Evolutionary conservation across 2,113 vertebrate genomes (phyloP), one percentile per base, ranked within the genome.

Genomic region (Echinops telfairi): DNA sequence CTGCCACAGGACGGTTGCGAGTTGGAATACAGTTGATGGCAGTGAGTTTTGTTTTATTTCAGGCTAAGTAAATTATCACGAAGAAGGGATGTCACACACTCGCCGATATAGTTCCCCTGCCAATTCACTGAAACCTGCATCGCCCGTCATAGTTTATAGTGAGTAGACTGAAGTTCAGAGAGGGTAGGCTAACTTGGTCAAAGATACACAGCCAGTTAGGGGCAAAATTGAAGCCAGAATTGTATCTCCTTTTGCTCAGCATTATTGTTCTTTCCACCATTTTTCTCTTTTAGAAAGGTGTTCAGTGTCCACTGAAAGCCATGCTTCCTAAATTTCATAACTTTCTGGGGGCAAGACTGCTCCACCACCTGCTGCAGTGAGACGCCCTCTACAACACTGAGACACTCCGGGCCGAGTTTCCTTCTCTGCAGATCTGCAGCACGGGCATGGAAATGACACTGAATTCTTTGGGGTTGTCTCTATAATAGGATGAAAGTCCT

Each of bases 61-160:
- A 53, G 47, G 9, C 10, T 53, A 53, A 53, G 9, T 53, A 92
- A 88, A 80, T 53, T 70, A 40, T 43, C 60, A 33, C 66, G 36
- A 64, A 64, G 23, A 58, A 89, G 70, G 75, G 14, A 78, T 20
- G 10, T 57, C 71, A 73, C 3, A 77, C 7, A 70, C 57, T 43
- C 73, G 9, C 14, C 73, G 47, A 88, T 70, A 60, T 43, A 93
- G 73, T 77, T 27, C 2, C 89, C 8, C 40, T 68, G 33, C 3
- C 58, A 91, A 62, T 1, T 70, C 36, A 81, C 7, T 83, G 57
- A 92, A 92, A 68, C 29, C 33, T 19, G 40, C 80, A 79, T 10
- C 82, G 87, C 19, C 57, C 66, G 88, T 16, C n/a, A 57, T 16
- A 57, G n/a, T 94, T 86, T 76, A 83, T 66, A 64, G 75, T 38